phyloP scores from a whole-genome alignment of 2,113 vertebrate genomes.

The Gallinago jamesoni region DNA sequence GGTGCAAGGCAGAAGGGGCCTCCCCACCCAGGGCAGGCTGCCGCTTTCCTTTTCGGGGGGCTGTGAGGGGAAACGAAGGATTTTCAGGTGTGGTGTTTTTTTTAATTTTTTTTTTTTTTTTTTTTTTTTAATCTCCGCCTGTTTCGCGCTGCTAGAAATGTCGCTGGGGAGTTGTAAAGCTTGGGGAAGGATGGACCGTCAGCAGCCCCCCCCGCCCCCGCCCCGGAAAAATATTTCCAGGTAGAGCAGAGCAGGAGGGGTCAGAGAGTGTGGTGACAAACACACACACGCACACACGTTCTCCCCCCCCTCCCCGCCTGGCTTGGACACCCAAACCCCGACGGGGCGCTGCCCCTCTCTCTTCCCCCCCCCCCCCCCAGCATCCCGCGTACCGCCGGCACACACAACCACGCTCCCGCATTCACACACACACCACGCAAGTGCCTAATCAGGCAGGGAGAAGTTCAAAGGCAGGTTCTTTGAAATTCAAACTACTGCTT shows the following conservation, averaged over 20 bases:
- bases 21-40: background rate
- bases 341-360: background rate
- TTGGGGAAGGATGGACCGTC: background rate
- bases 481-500: conserved; percentile 79
- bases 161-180: background rate
- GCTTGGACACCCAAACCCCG: background rate
- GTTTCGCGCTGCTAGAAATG: background rate
- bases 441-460: conserved; percentile 69
- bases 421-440: conserved; percentile 51
- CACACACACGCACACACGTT: background rate
- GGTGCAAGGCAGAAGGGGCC: background rate
- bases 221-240: background rate
- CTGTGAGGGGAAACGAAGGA: background rate
- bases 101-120: background rate
- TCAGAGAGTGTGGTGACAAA: background rate
- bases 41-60: background rate
- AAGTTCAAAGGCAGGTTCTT: conserved; percentile 80
- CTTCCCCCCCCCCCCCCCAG: conserved; percentile 57
- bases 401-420: conserved; percentile 35
- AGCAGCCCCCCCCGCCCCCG: too few relatives aligned
- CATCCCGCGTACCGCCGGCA: background rate
- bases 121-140: too few relatives aligned
- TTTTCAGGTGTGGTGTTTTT: background rate
- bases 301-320: background rate
- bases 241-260: background rate